Evolutionary conservation across 1,140 invertebrate species (phyloP).

Genomic region (Zaprionus davidi): DNA sequence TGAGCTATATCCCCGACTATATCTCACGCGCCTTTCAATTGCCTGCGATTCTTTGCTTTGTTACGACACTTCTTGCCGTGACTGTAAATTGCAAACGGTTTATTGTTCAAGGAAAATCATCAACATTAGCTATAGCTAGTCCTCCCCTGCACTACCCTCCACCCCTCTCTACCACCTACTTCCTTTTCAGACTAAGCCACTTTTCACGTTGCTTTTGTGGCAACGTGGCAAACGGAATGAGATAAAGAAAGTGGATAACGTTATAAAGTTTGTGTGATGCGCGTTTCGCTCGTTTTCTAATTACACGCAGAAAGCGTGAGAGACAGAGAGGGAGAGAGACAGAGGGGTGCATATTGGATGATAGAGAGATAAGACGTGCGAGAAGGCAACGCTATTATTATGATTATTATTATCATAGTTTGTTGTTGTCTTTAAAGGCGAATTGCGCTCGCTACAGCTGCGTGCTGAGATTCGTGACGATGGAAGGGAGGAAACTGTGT

Average conservation of each 20-base stretch:
- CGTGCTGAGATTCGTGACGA: background rate
- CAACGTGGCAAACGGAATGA: slow-evolving; percentile 27
- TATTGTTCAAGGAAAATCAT: slow-evolving; percentile 7
- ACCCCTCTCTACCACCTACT: background rate
- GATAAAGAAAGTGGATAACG: slow-evolving; percentile 27
- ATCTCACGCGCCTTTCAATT: background rate
- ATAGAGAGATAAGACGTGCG: slow-evolving; percentile 9
- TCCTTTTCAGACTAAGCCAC: background rate
- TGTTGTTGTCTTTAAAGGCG: slow-evolving; percentile 5
- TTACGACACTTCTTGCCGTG: slow-evolving; percentile 10
- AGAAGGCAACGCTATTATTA: background rate
- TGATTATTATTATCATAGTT: slow-evolving; percentile 12
- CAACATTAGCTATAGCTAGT: slow-evolving; percentile 1
- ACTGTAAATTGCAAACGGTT: slow-evolving; percentile 12
- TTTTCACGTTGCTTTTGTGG: slow-evolving; percentile 17
- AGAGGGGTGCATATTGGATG: background rate
- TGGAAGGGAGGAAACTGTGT: slow-evolving; percentile 5
- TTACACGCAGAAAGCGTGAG: slow-evolving; percentile 1
- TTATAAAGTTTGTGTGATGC: slow-evolving; percentile 27
- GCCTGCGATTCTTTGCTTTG: background rate
- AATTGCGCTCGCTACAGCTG: background rate
- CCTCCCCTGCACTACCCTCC: too few relatives aligned
- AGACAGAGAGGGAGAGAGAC: background rate
- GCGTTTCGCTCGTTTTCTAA: slow-evolving; percentile 18
- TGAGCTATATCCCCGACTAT: too few relatives aligned